Base-by-base conservation (phyloP, 53 echinoderm and acorn worm species). In the Holothuria leucospilota region DNA sequence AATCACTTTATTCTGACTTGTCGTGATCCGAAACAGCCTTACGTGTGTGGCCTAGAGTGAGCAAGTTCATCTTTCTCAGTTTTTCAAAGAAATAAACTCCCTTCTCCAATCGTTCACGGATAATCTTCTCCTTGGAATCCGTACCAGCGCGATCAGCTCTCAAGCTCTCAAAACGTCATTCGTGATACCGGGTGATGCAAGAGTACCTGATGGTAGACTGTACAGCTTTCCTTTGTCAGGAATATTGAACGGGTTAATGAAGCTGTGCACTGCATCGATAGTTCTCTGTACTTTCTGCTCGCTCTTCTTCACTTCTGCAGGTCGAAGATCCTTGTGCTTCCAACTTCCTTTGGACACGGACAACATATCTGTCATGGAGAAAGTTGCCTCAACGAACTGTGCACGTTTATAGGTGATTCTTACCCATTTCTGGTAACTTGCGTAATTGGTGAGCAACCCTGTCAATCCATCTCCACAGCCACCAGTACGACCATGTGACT, bases 381-480 rank as follows among this genome's bases (percentile, higher is more conserved):
- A 59, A 11, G 85, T 91, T 41, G 85, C 85, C 25, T 89, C 16
- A 23, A 88, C 38, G 68, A 63, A 89, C 51, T 77, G 85, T 25
- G 85, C 46, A 49, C 85, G 74, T 78, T 74, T 59, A 82, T 87
- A 74, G 20, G 91, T 66, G 53, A 85, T 88, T 40, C 38, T 59
- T 27, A 84, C 68, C 88, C 92, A 89, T 89, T 81, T 88, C 51
- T 92, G 92, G 86, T 92, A 92, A 26, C 71, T 59, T 24, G 58
- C 28, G 40, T 81, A 92, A 62, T 86, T 89, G 38, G 20, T 86
- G 24, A 81, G 29, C 7, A 92, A 34, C 12, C 92, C 92, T 40
- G 86, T 69, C 34, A 92, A 41, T 39, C 92, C 89, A 70, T 71
- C 89, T 82, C 86, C 83, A 71, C 84, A 60, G n/a, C 85, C 84